Base-by-base conservation (phyloP, 92 coral and sea anemone genomes). In the Blastomussa wellsi region DNA sequence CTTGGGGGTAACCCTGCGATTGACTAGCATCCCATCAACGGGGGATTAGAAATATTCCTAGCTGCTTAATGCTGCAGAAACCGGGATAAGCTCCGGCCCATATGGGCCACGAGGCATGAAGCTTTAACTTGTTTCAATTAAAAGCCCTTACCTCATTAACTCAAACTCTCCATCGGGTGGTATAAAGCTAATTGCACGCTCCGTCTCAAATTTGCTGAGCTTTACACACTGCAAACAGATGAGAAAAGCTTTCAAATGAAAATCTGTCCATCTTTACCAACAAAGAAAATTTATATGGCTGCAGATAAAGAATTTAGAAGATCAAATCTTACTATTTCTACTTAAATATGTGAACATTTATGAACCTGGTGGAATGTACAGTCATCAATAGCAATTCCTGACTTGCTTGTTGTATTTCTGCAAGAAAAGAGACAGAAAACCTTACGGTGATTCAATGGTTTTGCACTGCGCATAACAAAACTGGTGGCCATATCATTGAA, bases 111-210 rank as follows among this genome's bases (percentile, higher is more conserved):
- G n/a, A n/a, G n/a, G n/a, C n/a, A n/a, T n/a, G n/a, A n/a, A n/a
- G n/a, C n/a, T n/a, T n/a, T n/a, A n/a, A n/a, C n/a, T n/a, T n/a
- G 44, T 7, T 41, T 41, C 44, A 22, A 67, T 79, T 19, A 16
- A 0, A 41, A 6, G 10, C 7, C 57, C 76, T 76, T 89, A 96
- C 98, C 98, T 96, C 98, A 96, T 96, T 7, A 96, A 79, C 73
- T 96, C 98, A 92, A 96, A 96, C 82, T 96, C 98, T 84, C 98
- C 98, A 88, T 96, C 98, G 22, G 98, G 98, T 52, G 98, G 98
- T 41, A 96, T 95, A 81, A 96, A 96, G 84, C 98, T 96, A 81
- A 96, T 96, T 29, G 98, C 95, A 71, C 98, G 93, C 72, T 96
- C 98, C 8, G 98, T 96, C 82, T 96, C 98, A 94, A 96, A 96